Conservation (phyloP, 2,888 invertebrate species). For the Nezara viridula region DNA sequence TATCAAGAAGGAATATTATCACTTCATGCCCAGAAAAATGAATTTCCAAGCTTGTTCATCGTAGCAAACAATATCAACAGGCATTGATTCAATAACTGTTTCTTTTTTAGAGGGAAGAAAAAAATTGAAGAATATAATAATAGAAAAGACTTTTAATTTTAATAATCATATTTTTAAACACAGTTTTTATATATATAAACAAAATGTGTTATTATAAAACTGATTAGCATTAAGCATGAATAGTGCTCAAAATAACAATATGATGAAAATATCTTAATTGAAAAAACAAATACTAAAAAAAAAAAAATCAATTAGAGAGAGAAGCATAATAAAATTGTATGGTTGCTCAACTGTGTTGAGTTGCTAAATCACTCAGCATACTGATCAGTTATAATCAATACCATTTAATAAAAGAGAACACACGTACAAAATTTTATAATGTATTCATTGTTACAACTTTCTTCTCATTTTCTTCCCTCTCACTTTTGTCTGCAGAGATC, state of each 20-base stretch:
- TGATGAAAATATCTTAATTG: background rate
- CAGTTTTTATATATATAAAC: background rate
- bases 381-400: too few species aligned
- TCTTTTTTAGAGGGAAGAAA: background rate
- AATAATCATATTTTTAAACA: background rate
- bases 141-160: conserved; percentile 6
- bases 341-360: too few species aligned
- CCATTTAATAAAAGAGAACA: too few species aligned
- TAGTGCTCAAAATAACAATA: background rate
- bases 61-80: conserved; percentile 22
- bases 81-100: conserved; percentile 39
- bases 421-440: too few species aligned
- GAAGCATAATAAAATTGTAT: too few species aligned
- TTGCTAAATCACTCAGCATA: too few species aligned
- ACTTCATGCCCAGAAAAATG: conserved; percentile 15
- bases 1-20: conserved; percentile 3
- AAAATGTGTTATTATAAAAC: background rate
- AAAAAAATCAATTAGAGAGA: background rate
- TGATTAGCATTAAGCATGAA: background rate
- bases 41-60: conserved; percentile 23
- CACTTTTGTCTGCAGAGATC: too few species aligned
- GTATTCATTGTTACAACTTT: too few species aligned
- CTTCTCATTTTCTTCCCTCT: too few species aligned
- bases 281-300: background rate
- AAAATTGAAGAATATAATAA: background rate